These are phyloP conservation scores for Drosophila suboccidentalis DNA, from an alignment of 2,888 invertebrate genomes.

Conservation along the genomic window DNA sequence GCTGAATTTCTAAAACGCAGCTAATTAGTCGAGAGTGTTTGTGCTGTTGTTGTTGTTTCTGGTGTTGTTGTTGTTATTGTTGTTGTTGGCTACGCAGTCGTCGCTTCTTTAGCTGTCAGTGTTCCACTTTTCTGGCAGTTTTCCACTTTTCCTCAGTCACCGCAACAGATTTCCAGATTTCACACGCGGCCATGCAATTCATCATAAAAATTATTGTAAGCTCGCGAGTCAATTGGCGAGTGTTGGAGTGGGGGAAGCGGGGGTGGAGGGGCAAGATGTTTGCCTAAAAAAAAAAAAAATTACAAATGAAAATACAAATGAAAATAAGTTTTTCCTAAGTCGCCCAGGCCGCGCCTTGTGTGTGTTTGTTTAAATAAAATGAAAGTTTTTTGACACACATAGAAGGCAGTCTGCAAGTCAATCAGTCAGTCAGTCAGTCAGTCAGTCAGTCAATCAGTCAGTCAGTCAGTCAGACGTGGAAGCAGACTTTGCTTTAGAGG, in stretches of 20 bases:
- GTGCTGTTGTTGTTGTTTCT: slow-evolving; percentile 41
- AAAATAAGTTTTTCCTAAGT: slow-evolving; percentile 70
- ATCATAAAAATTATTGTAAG: slow-evolving; percentile 80
- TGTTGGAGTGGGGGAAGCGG: not conserved
- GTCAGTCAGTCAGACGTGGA: slow-evolving; percentile 39
- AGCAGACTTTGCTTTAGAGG: slow-evolving; percentile 68
- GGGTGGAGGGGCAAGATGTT: slow-evolving; percentile 45
- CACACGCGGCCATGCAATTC: slow-evolving; percentile 81
- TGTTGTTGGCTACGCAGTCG: slow-evolving; percentile 57
- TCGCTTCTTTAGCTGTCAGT: slow-evolving; percentile 67
- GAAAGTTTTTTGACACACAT: slow-evolving; percentile 80
- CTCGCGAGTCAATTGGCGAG: slow-evolving; percentile 68
- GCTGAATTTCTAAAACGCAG: slow-evolving; percentile 82
- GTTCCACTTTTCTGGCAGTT: slow-evolving; percentile 80
- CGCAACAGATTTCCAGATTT: slow-evolving; percentile 59
- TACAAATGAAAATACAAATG: slow-evolving; percentile 50
- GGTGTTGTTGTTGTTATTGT: slow-evolving; percentile 37
- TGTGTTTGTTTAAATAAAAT: slow-evolving; percentile 75
- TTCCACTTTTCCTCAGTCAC: slow-evolving; percentile 78
- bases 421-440: slow-evolving; percentile 32
- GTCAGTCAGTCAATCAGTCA: slow-evolving; percentile 9
- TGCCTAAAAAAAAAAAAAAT: slow-evolving; percentile 50
- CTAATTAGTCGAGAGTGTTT: slow-evolving; percentile 82
- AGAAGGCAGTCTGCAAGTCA: slow-evolving; percentile 44
- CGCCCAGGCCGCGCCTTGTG: slow-evolving; percentile 68